phyloP scores from a whole-genome alignment of 2,888 invertebrate genomes.

The Apamea monoglypha region DNA sequence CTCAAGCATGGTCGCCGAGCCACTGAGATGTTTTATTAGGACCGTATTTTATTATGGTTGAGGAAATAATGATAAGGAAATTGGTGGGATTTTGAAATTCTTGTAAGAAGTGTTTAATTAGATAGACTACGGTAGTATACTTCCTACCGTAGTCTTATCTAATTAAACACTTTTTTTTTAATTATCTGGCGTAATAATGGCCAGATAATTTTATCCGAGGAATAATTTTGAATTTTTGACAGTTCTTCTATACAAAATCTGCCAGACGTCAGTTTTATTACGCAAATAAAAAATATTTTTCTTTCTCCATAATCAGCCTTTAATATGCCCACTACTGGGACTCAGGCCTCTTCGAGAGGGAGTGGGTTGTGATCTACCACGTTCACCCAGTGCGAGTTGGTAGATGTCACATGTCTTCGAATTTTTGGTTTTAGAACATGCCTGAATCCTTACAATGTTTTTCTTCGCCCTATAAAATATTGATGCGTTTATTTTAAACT shows the following conservation, averaged over 20 bases:
- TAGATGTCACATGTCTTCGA: not conserved
- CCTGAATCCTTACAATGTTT: not conserved
- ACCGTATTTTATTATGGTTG: constrained; percentile 44
- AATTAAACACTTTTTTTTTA: too few relatives aligned
- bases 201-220: too few relatives aligned
- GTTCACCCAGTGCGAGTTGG: not conserved
- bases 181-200: too few relatives aligned
- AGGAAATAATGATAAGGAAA: constrained; percentile 39
- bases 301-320: too few relatives aligned
- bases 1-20: constrained; percentile 66
- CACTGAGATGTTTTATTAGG: constrained; percentile 62
- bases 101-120: constrained; percentile 1
- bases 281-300: too few relatives aligned
- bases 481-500: not conserved
- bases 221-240: too few relatives aligned
- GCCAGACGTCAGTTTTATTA: too few relatives aligned
- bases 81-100: constrained; percentile 3
- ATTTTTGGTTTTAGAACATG: not conserved
- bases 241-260: too few relatives aligned
- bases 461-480: not conserved
- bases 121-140: not conserved
- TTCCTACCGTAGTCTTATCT: too few relatives aligned
- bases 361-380: not conserved
- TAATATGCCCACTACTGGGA: too few relatives aligned
- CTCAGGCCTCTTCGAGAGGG: too few relatives aligned